Base-by-base conservation (phyloP, 2,888 invertebrate species). In the Achlya flavicornis region DNA sequence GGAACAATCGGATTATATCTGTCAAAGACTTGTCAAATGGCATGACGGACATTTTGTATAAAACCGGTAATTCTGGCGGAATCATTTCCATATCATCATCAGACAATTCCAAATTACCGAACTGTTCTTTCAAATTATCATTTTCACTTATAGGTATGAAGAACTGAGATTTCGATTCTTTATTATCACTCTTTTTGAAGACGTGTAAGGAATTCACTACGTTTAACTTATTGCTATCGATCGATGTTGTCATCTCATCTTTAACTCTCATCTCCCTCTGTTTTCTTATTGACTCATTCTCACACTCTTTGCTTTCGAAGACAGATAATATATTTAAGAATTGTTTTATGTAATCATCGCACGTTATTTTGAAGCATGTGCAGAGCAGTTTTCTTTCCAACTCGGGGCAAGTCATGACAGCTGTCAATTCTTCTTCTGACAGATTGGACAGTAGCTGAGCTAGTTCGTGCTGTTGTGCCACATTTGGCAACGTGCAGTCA, bases 371-470 rank as follows among this genome's bases (percentile, higher is more conserved):
- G 65, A 95, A 94, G 67, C 94, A 93, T 4, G 94, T 88, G 38
- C 85, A 81, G 8, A 95, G 79, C 57, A 95, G 87, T 80, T 92
- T 92, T 63, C 92, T 91, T 75, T 94, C 92, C 71, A 94, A 94
- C 69, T 93, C 93, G 4, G 88, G 83, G 61, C 92, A 91, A 0
- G 85, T 80, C 81, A 95, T 90, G 62, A 95, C 88, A 33, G 91
- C 87, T 71, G 84, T 90, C 74, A 94, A 78, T 26, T 90, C 91
- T 58, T 90, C 92, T 66, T 80, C 77, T 14, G 90, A 73, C 35
- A 92, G 69, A 57, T 88, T 91, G 33, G 85, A 83, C 11, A 93
- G 73, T 1, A 92, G 74, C 0, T 77, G 78, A 0, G 92, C 90
- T 6, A 92, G 74, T 58, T 93, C 89, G 16, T 83, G 81, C 61